Evolutionary conservation across 2,113 vertebrate genomes (phyloP).

Genomic region (Panthera tigris): DNA sequence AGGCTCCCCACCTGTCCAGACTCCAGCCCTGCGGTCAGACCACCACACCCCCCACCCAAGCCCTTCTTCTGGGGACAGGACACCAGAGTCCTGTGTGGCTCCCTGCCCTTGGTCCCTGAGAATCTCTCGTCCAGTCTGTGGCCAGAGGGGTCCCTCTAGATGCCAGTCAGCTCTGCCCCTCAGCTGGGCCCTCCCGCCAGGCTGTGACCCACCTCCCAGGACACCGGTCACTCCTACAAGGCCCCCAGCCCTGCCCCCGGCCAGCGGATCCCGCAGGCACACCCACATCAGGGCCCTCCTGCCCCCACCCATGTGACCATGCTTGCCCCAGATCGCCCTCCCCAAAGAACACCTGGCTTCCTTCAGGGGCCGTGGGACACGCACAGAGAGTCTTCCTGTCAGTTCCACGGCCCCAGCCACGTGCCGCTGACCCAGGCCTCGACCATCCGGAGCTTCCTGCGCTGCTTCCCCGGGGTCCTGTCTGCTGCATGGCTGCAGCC

Average conservation of each 20-base stretch:
- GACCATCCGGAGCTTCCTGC: not conserved
- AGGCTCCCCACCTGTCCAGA: not conserved
- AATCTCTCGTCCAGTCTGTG: not conserved
- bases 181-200: not conserved
- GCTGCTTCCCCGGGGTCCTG: not conserved
- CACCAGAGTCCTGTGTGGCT: not conserved
- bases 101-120: not conserved
- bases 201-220: not conserved
- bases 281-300: rapidly evolving
- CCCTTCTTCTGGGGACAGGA: not conserved
- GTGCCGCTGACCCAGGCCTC: not conserved
- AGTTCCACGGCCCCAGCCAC: not conserved
- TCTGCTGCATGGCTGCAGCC: not conserved
- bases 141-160: not conserved
- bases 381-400: no score
- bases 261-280: rapidly evolving
- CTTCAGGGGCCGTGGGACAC: not conserved
- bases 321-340: not conserved
- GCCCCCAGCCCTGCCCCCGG: not conserved
- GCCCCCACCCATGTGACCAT: rapidly evolving
- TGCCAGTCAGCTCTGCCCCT: rapidly evolving
- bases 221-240: not conserved
- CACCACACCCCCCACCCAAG: rapidly evolving
- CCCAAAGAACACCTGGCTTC: not conserved
- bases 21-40: rapidly evolving